phyloP scores from a whole-genome alignment of 2,888 invertebrate genomes.

The Ephialtes manifestator region DNA sequence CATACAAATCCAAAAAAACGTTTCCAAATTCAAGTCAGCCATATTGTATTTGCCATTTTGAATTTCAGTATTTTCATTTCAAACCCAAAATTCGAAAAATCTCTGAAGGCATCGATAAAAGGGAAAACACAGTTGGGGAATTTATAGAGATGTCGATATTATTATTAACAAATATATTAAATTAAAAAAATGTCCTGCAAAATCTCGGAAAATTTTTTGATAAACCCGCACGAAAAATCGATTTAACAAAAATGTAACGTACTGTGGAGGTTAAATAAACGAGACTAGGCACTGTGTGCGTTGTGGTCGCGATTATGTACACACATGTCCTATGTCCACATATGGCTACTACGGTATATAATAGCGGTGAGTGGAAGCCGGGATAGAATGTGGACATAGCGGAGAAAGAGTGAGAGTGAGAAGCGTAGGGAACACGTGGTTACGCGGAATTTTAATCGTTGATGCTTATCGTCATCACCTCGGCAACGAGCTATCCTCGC shows the following conservation, averaged over 20 bases:
- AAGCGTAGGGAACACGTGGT: constrained; percentile 18
- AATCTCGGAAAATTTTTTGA: not conserved
- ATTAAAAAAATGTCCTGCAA: not conserved
- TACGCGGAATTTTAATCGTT: constrained; percentile 29
- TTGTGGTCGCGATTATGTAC: constrained; percentile 27
- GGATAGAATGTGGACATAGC: constrained; percentile 25
- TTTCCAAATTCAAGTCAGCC: no score
- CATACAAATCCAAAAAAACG: no score
- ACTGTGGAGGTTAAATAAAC: constrained; percentile 6
- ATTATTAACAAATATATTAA: no score
- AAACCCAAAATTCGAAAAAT: no score
- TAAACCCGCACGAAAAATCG: constrained; percentile 1
- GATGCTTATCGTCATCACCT: constrained; percentile 28
- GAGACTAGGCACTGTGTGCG: constrained; percentile 17
- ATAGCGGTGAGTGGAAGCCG: constrained; percentile 25
- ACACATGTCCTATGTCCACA: constrained; percentile 30
- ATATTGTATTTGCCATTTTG: no score
- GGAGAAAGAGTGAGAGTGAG: constrained; percentile 14
- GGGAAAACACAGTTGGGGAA: no score
- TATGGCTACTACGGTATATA: constrained; percentile 1
- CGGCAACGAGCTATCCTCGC: not conserved
- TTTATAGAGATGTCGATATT: no score
- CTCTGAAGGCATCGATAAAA: no score
- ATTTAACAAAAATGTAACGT: not conserved
- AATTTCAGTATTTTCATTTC: no score